phyloP scores from a whole-genome alignment of 2,888 invertebrate species.

The Drosophila peninsularis region DNA sequence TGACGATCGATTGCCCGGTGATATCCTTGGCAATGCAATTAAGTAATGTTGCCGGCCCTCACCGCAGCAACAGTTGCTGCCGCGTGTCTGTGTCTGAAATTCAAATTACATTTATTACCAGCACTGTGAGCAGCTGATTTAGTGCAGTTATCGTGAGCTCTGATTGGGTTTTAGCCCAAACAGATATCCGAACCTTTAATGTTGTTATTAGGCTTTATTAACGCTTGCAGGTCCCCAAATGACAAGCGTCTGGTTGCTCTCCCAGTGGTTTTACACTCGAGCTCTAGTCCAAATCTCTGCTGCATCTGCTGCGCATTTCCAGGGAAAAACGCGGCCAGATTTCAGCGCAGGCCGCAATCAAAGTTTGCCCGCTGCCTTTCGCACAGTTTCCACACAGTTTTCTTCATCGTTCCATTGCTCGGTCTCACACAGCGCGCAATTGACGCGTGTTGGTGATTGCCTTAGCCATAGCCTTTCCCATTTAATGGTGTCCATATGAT shows the following conservation, averaged over 20 bases:
- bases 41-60: slow-evolving; percentile 62
- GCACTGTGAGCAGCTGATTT: slow-evolving; percentile 82
- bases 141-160: slow-evolving; percentile 82
- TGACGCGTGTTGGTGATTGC: slow-evolving; percentile 80
- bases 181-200: slow-evolving; percentile 64
- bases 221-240: slow-evolving; percentile 53
- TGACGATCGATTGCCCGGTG: slow-evolving; percentile 74
- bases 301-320: slow-evolving; percentile 58
- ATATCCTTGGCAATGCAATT: slow-evolving; percentile 76
- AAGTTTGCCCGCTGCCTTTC: slow-evolving; percentile 30
- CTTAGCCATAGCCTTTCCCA: slow-evolving; percentile 64
- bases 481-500: slow-evolving; percentile 83
- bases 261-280: slow-evolving; percentile 58
- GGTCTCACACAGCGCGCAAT: slow-evolving; percentile 78
- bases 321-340: slow-evolving; percentile 61
- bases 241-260: slow-evolving; percentile 25
- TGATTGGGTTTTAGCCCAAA: slow-evolving; percentile 72
- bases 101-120: slow-evolving; percentile 83
- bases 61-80: slow-evolving; percentile 21
- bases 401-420: slow-evolving; percentile 26
- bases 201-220: slow-evolving; percentile 77
- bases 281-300: slow-evolving; percentile 37
- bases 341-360: slow-evolving; percentile 51
- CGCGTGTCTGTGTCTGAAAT: slow-evolving; percentile 54
- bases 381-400: slow-evolving; percentile 45